A percentile compares a stretch with the other conserved stretches of the same genome.
Conservation (phyloP, 2,888 invertebrate species). For the Mactromeris polynyma region DNA sequence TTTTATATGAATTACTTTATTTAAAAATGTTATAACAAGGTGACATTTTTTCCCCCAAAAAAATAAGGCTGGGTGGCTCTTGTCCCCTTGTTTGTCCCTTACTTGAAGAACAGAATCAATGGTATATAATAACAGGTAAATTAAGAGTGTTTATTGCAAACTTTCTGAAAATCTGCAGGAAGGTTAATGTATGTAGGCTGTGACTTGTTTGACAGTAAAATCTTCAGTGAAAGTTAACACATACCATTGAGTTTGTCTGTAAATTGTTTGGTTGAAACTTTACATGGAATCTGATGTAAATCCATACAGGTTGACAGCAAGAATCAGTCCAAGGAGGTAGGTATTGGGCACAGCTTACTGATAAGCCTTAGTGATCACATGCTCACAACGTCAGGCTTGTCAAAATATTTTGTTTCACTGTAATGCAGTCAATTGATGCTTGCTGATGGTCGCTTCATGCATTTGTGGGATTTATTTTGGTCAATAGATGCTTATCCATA, state of each 20-base stretch:
- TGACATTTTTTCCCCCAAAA: too few relatives aligned
- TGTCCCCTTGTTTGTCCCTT: too few relatives aligned
- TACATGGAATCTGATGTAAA: not conserved
- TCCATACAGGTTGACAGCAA: not conserved
- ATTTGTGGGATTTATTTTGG: not conserved
- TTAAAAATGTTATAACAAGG: too few relatives aligned
- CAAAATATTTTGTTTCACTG: not conserved
- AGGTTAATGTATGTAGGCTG: too few relatives aligned
- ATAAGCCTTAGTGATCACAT: conserved; percentile 15
- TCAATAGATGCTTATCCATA: not conserved
- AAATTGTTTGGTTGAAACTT: not conserved
- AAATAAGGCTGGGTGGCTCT: too few relatives aligned
- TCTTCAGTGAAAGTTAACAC: too few relatives aligned
- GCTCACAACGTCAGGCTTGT: not conserved
- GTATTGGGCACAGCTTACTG: not conserved
- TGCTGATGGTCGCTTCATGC: not conserved
- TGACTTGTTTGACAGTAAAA: too few relatives aligned
- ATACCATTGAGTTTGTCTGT: not conserved
- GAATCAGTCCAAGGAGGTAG: conserved; percentile 6
- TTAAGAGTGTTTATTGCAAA: not conserved
- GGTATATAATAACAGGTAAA: not conserved
- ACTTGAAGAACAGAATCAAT: too few relatives aligned
- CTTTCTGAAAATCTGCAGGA: not conserved
- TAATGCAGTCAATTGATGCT: not conserved
- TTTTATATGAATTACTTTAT: not conserved